phyloP scores from a whole-genome alignment of 2,797 vertebrate species.

The Acomys russatus region DNA sequence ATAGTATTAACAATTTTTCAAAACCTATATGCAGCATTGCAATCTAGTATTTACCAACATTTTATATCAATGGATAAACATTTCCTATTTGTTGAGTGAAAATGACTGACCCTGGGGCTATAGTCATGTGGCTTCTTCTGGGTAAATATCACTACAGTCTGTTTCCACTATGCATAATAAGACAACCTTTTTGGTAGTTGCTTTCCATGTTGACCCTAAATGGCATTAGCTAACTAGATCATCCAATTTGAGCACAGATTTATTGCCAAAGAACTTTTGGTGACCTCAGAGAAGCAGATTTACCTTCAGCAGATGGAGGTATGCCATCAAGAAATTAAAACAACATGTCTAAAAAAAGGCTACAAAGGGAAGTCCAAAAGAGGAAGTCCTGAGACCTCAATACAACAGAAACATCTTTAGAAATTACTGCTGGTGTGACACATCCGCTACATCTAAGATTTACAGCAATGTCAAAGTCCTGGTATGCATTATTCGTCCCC shows the following conservation, averaged over 20 bases:
- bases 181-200: slow-evolving; percentile 29
- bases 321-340: neutral
- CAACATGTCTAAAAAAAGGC: neutral
- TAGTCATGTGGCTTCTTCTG: neutral
- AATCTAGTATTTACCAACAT: slow-evolving; percentile 29
- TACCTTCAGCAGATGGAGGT: slow-evolving; percentile 12
- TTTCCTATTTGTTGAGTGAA: neutral
- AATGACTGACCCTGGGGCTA: neutral
- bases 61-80: slow-evolving; percentile 20
- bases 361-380: neutral
- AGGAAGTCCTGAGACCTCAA: neutral
- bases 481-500: neutral
- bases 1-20: neutral
- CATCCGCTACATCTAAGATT: neutral
- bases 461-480: neutral
- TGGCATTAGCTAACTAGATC: neutral
- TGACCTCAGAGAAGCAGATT: neutral
- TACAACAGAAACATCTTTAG: neutral
- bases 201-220: slow-evolving; percentile 30
- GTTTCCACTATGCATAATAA: slow-evolving; percentile 14
- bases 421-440: neutral
- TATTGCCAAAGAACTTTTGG: slow-evolving; percentile 17
- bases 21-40: neutral
- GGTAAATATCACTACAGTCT: neutral
- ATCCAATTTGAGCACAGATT: neutral